Percentiles rank a stretch among this genome's conserved stretches.
These are phyloP conservation scores for Eupsittula cactorum DNA, from an alignment of 2,113 vertebrate species.

Conservation along the genomic window DNA sequence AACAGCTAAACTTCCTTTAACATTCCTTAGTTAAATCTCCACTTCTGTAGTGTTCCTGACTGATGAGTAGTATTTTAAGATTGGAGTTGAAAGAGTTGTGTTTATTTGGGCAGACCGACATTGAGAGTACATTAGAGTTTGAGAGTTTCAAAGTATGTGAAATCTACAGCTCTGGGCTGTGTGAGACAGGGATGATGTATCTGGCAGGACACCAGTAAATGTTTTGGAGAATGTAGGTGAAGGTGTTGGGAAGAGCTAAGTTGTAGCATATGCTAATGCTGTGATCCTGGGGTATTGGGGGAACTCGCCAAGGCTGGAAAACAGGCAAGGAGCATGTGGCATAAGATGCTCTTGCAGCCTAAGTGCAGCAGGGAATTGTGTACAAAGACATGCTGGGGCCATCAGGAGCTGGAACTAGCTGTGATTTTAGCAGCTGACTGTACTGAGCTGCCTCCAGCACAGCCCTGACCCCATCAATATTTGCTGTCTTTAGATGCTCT, in stretches of 20 bases:
- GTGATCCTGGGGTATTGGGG: background rate
- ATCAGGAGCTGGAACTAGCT: background rate
- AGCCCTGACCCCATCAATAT: background rate
- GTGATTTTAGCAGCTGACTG: background rate
- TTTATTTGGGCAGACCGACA: background rate
- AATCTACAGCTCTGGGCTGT: background rate
- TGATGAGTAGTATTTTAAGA: fast-evolving
- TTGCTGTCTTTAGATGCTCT: background rate
- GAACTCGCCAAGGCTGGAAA: background rate
- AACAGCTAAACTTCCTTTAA: background rate
- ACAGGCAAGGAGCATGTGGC: background rate
- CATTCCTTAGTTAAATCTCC: background rate
- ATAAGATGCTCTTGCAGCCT: background rate
- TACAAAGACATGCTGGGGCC: background rate
- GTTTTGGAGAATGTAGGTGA: background rate
- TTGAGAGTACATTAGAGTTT: too few relatives aligned
- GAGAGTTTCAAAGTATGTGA: background rate
- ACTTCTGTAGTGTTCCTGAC: background rate
- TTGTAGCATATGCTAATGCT: background rate
- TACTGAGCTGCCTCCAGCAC: background rate
- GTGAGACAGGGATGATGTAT: background rate
- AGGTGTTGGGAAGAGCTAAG: background rate
- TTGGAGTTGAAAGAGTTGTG: background rate
- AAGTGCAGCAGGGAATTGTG: too few relatives aligned
- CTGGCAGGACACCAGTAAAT: background rate